Percentiles rank a stretch among this genome's conserved stretches.
phyloP scores from a whole-genome alignment of 2,888 invertebrate species.

The Eubasilissa splendida region DNA sequence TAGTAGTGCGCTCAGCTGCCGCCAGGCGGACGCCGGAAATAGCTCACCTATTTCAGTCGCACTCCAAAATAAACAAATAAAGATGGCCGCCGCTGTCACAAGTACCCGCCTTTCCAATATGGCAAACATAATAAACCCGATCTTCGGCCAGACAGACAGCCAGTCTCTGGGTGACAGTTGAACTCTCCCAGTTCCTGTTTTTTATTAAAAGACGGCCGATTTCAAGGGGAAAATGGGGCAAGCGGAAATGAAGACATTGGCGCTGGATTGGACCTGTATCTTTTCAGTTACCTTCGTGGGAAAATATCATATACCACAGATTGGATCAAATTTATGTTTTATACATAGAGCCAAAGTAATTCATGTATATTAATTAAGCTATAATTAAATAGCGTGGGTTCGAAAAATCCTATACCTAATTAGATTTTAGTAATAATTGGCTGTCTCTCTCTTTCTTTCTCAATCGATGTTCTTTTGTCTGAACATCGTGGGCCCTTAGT shows the following conservation, averaged over 20 bases:
- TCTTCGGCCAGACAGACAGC: background rate
- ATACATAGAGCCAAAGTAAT: too few species aligned
- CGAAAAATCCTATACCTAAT: too few species aligned
- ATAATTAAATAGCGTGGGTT: too few species aligned
- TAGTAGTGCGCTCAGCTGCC: slow-evolving; percentile 4
- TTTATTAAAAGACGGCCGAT: background rate
- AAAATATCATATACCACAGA: too few species aligned
- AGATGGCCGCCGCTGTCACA: slow-evolving; percentile 36
- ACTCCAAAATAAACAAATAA: slow-evolving; percentile 33
- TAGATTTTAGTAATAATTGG: too few species aligned
- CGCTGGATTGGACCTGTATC: background rate
- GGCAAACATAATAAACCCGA: slow-evolving; percentile 4
- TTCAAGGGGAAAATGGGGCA: background rate
- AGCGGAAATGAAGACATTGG: slow-evolving; percentile 9
- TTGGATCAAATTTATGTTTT: too few species aligned
- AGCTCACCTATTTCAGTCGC: slow-evolving; percentile 27
- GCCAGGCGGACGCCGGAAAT: slow-evolving; percentile 25
- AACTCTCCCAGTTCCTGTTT: slow-evolving; percentile 1
- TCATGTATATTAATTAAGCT: too few species aligned
- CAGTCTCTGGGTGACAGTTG: slow-evolving; percentile 6
- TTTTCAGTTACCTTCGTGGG: too few species aligned
- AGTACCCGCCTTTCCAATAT: slow-evolving; percentile 28
- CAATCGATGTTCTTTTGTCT: too few species aligned
- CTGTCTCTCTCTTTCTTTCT: too few species aligned
- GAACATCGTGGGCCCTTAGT: too few species aligned